A percentile compares a stretch with the other conserved stretches of the same genome.
These are phyloP conservation scores for Chrysina gloriosa DNA, from an alignment of 2,888 invertebrate genomes.

Conservation along the genomic window DNA sequence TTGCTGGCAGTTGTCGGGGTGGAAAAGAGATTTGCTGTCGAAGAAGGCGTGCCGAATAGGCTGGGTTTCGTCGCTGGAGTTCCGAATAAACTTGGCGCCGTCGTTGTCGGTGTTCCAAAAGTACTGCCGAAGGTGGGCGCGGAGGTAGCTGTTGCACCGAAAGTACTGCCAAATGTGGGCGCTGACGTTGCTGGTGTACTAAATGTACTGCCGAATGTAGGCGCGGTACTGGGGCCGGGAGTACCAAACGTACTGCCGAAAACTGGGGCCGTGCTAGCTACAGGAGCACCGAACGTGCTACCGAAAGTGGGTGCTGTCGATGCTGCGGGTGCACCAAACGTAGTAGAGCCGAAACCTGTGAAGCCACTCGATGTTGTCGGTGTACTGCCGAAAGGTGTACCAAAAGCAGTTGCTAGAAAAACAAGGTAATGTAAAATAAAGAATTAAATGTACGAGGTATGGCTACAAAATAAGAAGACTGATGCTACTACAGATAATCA, in stretches of 20 bases:
- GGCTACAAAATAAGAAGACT: too few relatives aligned
- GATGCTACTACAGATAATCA: too few relatives aligned
- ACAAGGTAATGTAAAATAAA: not conserved
- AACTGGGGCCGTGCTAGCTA: slow-evolving; percentile 41
- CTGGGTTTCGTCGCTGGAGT: slow-evolving; percentile 59
- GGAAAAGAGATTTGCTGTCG: slow-evolving; percentile 54
- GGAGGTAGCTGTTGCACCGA: slow-evolving; percentile 55
- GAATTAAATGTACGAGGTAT: not conserved
- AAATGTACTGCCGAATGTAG: slow-evolving; percentile 67
- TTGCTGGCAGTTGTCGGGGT: slow-evolving; percentile 50
- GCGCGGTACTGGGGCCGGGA: slow-evolving; percentile 54
- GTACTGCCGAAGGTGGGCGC: slow-evolving; percentile 53
- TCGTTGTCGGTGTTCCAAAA: slow-evolving; percentile 51
- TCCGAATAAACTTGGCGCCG: slow-evolving; percentile 48
- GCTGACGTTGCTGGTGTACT: slow-evolving; percentile 57
- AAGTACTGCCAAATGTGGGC: slow-evolving; percentile 65
- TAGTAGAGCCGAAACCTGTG: slow-evolving; percentile 65
- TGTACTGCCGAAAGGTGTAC: slow-evolving; percentile 62
- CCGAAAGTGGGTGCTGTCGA: slow-evolving; percentile 53
- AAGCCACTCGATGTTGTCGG: slow-evolving; percentile 66
- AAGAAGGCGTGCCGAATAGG: slow-evolving; percentile 65
- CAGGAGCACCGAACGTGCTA: slow-evolving; percentile 47
- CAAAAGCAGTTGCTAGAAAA: slow-evolving; percentile 64
- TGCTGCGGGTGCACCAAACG: slow-evolving; percentile 56
- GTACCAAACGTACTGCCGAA: slow-evolving; percentile 62